Percentiles rank a stretch among this genome's conserved stretches.
Evolutionary conservation across 2,888 invertebrate genomes (phyloP).

Genomic region (Leptothorax acervorum): DNA sequence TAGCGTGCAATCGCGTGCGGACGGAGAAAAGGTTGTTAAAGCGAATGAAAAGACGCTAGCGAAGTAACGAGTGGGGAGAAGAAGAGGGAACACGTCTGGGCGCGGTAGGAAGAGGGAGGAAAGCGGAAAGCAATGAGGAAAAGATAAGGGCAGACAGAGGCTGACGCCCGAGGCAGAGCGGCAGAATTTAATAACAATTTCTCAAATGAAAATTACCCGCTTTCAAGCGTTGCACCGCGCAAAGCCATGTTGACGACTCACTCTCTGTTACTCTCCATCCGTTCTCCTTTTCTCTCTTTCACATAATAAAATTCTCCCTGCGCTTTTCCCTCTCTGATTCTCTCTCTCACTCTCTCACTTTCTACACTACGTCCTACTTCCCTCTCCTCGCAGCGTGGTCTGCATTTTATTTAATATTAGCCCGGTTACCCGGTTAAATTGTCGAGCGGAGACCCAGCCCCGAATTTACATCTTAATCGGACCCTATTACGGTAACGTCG

Average conservation of each 20-base stretch:
- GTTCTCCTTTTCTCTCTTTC: conserved; percentile 23
- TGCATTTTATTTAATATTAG: conserved; percentile 83
- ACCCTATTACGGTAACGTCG: conserved; percentile 83
- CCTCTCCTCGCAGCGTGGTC: conserved; percentile 43
- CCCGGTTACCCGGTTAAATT: conserved; percentile 83
- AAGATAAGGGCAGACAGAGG: conserved; percentile 35
- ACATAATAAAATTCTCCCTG: conserved; percentile 24
- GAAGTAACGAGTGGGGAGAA: neutral
- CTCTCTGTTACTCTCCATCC: conserved; percentile 42
- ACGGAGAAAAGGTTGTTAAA: conserved; percentile 47
- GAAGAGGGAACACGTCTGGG: neutral
- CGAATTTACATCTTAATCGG: conserved; percentile 85
- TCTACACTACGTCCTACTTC: conserved; percentile 7
- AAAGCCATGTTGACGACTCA: conserved; percentile 53
- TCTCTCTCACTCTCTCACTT: neutral
- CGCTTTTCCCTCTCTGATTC: neutral
- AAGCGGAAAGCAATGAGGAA: conserved; percentile 32
- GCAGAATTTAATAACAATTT: conserved; percentile 81
- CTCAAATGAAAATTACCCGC: conserved; percentile 81
- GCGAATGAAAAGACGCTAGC: conserved; percentile 46
- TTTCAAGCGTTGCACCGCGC: conserved; percentile 69
- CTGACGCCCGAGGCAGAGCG: conserved; percentile 61
- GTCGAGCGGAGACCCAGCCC: conserved; percentile 78
- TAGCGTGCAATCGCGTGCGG: conserved; percentile 49
- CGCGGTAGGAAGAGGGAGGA: neutral